Base-by-base conservation (phyloP, 2,113 vertebrate species). In the Pachypanchax playfairii region DNA sequence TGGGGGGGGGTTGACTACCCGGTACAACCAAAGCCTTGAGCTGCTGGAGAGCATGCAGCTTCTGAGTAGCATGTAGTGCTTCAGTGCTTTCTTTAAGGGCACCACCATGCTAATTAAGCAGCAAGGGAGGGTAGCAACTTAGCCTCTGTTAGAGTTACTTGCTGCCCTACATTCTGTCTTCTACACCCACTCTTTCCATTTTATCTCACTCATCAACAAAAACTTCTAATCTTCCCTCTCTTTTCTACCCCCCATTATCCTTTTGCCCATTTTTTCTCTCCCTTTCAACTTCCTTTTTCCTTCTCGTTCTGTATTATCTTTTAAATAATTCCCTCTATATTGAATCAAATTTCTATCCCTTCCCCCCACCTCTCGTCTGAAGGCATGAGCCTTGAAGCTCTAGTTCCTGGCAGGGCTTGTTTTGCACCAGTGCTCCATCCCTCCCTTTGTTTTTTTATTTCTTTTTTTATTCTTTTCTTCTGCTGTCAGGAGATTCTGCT, bases 251-350 rank as follows among this genome's bases (percentile, higher is more conserved):
- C 54, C 29, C 9, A 15, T 54, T 44, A 25, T 41, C 43, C 33
- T n/a, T 33, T 18, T 53, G 14, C 43, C 64, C 52, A 50, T 41
- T 57, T 69, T 41, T 57, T 69, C 42, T 51, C 48, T 64, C 21
- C 46, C 44, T 48, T 28, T 61, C 26, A 14, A 50, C 66, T 73
- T 66, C 20, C 13, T 60, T 36, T 69, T 61, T 49, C 35, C 38
- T 41, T 57, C 56, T 76, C 70, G 74, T 52, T 77, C 65, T 79
- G 70, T 51, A 70, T 79, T 53, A 65, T 66, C 65, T 42, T 73
- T 70, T 82, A 70, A 83, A 86, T 83, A 83, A 83, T 86, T 85
- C 75, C 62, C 49, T 83, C 56, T 80, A 74, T 68, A 57, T 75
- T 60, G 66, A 77, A 65, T 82, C 59, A 13, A 28, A 76, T 67